These are phyloP conservation scores for Calephelis perditalis DNA, from an alignment of 2,888 invertebrate species.

Conservation along the genomic window DNA sequence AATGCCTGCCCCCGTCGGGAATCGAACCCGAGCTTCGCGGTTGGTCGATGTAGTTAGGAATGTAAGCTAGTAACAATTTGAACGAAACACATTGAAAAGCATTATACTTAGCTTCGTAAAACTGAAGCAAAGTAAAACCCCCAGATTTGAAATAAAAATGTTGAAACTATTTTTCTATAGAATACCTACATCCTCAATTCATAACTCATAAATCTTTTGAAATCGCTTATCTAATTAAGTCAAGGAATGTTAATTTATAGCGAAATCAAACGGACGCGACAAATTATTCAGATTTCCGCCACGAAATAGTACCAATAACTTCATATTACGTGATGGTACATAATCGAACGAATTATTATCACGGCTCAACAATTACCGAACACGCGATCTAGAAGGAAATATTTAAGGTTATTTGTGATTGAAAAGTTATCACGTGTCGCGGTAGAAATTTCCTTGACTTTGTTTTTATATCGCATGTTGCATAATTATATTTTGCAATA, in stretches of 20 bases:
- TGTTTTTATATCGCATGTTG: not conserved
- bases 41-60: too few relatives aligned
- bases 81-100: too few relatives aligned
- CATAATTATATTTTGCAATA: too few relatives aligned
- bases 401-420: conserved; percentile 11
- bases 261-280: conserved; percentile 19
- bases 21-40: too few relatives aligned
- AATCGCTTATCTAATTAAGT: conserved; percentile 6
- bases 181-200: conserved; percentile 1
- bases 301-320: conserved; percentile 1
- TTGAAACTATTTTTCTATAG: too few relatives aligned
- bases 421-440: conserved; percentile 6
- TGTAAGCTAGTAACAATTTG: too few relatives aligned
- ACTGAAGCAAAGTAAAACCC: too few relatives aligned
- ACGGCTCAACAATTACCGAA: not conserved
- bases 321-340: conserved; percentile 1
- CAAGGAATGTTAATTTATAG: conserved; percentile 4
- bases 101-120: too few relatives aligned
- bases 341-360: conserved; percentile 6
- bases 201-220: not conserved
- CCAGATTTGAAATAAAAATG: too few relatives aligned
- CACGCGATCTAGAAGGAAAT: conserved; percentile 7
- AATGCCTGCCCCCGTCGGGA: too few relatives aligned
- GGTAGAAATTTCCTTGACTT: conserved; percentile 6
- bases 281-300: conserved; percentile 17